Evolutionary conservation across 2,888 invertebrate genomes (phyloP), one percentile per base, ranked within the genome.

Genomic region (Mesorhabditis sp.): DNA sequence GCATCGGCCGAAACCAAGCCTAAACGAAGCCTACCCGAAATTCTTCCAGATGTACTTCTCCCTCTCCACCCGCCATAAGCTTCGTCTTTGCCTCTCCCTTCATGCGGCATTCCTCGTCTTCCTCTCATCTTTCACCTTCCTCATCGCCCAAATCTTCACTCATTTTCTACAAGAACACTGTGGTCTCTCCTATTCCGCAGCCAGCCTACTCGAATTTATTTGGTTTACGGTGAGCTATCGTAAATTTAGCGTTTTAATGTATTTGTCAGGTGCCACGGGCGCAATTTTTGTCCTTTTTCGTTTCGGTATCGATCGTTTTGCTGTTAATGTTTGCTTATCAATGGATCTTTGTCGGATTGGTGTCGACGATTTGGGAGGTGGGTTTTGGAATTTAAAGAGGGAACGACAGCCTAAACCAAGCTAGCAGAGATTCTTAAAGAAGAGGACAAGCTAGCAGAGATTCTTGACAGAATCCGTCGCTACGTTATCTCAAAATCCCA

Each of bases 71-170:
- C 76, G 76, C 68, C 74, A 78, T 65, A 78, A 78, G 70, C 75
- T 78, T 28, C 78, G 78, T 4, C 72, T 80, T 6, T 73, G 75
- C 10, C 70, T 80, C 45, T 74, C 73, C 28, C 73, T 80, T 44
- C 75, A 76, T 61, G 76, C 74, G 15, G 76, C 75, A 0, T 80
- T 80, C 69, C 75, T 76, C 63, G 65, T 80, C 10, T 75, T 76
- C 69, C 45, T 66, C 43, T 70, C 72, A 13, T 67, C 72, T 10
- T 75, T 80, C 65, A 68, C 74, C 45, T 80, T 76, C 66, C 65
- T 80, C 4, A 70, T 72, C n/a, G 69, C 74, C 62, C 74, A 76
- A 5, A 68, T 80, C 6, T 75, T 76, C 64, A 62, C 73, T n/a
- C 70, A 76, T 41, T 78, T 78, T 61, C 70, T 80, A 5, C 71